These are phyloP conservation scores for Microplitis deprimator DNA, from an alignment of 2,888 invertebrate species.

Conservation along the genomic window DNA sequence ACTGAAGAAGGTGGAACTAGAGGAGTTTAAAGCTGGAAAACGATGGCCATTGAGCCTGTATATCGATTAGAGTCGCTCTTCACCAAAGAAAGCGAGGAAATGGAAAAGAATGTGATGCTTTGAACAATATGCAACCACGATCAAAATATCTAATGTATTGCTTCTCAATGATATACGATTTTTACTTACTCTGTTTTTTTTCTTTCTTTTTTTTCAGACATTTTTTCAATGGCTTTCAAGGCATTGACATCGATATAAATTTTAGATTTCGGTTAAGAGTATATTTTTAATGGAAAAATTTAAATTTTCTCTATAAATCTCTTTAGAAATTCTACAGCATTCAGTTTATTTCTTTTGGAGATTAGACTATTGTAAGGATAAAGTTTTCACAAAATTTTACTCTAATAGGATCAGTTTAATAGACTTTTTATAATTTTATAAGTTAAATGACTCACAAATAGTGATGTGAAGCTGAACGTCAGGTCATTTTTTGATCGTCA, in stretches of 20 bases:
- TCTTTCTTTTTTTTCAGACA: not conserved
- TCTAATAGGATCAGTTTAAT: too few species aligned
- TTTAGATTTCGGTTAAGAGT: not conserved
- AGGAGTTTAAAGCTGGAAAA: constrained; percentile 23
- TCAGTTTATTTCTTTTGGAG: too few species aligned
- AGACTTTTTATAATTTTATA: too few species aligned
- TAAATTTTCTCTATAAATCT: not conserved
- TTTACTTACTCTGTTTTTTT: not conserved
- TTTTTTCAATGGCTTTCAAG: not conserved
- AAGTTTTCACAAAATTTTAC: too few species aligned
- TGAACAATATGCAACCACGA: not conserved
- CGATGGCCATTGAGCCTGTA: constrained; percentile 30
- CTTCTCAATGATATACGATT: not conserved
- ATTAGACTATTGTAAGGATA: too few species aligned
- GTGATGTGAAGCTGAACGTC: too few species aligned
- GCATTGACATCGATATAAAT: not conserved
- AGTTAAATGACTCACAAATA: too few species aligned
- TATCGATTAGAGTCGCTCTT: constrained; percentile 30
- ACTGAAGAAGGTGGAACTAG: not conserved
- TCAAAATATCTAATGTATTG: constrained; percentile 1
- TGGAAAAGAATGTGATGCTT: not conserved
- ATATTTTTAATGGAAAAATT: not conserved
- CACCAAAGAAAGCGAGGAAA: constrained; percentile 2
- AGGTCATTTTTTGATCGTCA: too few species aligned
- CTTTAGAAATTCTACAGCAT: too few species aligned